Conservation (phyloP, 2,797 vertebrate genomes). For the Phataginus tetradactyla region DNA sequence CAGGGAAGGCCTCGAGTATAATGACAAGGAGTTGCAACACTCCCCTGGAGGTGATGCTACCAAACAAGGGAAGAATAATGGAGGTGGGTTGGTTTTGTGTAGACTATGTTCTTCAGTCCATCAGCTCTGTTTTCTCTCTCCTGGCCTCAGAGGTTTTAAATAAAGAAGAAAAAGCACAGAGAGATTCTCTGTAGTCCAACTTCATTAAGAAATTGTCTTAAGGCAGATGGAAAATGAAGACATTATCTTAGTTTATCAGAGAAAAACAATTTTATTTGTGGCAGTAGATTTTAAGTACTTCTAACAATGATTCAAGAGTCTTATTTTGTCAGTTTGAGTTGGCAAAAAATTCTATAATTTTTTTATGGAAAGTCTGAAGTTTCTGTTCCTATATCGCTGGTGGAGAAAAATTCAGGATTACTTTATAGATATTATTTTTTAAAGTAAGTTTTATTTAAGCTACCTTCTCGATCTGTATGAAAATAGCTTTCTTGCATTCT, state of each 20-base stretch:
- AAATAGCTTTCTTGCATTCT: neutral
- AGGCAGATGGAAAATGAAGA: neutral
- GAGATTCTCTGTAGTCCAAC: neutral
- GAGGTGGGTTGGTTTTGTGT: neutral
- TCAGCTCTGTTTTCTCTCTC: neutral
- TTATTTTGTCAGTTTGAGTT: neutral
- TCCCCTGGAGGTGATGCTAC: neutral
- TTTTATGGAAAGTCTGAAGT: neutral
- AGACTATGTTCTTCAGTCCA: neutral
- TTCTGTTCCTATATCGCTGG: neutral
- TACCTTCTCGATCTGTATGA: neutral
- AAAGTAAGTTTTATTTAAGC: conserved; percentile 25
- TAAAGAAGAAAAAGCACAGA: neutral
- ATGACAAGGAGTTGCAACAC: neutral
- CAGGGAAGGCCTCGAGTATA: neutral
- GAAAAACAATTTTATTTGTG: neutral
- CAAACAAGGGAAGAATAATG: neutral
- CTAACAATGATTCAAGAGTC: conserved; percentile 6
- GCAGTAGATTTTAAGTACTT: conserved; percentile 9
- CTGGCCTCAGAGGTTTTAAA: neutral
- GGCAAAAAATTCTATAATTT: conserved; percentile 47
- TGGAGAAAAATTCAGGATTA: neutral
- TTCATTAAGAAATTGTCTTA: neutral
- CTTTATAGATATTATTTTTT: conserved; percentile 12
- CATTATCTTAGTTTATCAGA: conserved; percentile 29